These are phyloP conservation scores for Heliconius nattereri DNA, from an alignment of 1,140 invertebrate genomes.

Conservation along the genomic window DNA sequence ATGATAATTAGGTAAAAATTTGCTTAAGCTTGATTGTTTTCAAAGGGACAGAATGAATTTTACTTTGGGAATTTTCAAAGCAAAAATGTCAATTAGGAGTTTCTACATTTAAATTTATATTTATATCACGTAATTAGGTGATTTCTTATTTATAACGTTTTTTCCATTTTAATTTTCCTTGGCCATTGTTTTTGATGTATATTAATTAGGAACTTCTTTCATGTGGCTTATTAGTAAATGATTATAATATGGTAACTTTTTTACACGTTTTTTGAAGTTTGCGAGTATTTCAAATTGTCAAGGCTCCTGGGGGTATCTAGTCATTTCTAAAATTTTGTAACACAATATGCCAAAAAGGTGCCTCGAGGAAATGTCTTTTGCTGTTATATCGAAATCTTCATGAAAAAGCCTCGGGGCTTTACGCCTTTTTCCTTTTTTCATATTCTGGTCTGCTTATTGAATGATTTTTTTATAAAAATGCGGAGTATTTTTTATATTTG, in stretches of 20 bases:
- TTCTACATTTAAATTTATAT: conserved; percentile 51
- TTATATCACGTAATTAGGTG: conserved; percentile 25
- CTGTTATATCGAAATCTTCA: background rate
- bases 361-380: conserved; percentile 7
- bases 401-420: background rate
- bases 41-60: conserved; percentile 48
- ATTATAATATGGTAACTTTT: too few relatives aligned
- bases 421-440: background rate
- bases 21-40: conserved; percentile 64
- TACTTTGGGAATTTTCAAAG: conserved; percentile 41
- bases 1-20: conserved; percentile 68
- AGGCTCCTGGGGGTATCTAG: background rate
- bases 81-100: conserved; percentile 63
- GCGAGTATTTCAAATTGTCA: background rate
- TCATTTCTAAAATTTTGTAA: background rate
- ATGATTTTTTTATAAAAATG: too few relatives aligned
- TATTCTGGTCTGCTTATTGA: background rate
- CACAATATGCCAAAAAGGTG: background rate
- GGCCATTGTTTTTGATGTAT: background rate
- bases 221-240: background rate
- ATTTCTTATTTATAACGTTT: background rate
- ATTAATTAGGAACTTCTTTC: background rate
- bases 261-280: background rate
- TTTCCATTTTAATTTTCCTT: background rate
- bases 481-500: too few relatives aligned